Conservation (phyloP, 1,140 invertebrate species). For the Asobara japonica region DNA sequence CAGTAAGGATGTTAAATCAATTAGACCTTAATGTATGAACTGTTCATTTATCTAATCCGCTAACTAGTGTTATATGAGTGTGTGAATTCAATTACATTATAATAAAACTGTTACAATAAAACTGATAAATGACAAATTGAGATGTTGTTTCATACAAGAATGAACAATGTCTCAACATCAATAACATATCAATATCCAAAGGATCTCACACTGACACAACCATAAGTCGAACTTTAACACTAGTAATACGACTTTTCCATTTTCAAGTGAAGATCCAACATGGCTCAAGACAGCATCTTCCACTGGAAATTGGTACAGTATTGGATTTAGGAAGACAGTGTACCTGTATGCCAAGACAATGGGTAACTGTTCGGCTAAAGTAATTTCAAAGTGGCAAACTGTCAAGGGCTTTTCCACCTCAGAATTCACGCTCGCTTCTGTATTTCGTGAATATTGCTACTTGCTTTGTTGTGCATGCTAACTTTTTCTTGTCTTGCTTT, state of each 20-base stretch:
- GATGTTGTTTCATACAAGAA: no score
- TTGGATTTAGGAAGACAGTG: not conserved
- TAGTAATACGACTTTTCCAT: not conserved
- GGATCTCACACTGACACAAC: no score
- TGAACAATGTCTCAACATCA: no score
- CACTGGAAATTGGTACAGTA: not conserved
- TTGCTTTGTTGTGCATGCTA: constrained; percentile 22
- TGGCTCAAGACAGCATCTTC: not conserved
- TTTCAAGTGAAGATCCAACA: not conserved
- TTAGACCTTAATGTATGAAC: no score
- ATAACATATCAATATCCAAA: no score
- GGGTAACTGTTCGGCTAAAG: constrained; percentile 22
- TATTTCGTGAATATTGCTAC: constrained; percentile 24
- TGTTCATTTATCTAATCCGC: no score
- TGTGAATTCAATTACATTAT: no score
- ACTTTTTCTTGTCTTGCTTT: constrained; percentile 11
- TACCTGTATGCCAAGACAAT: not conserved
- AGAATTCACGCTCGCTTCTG: constrained; percentile 18
- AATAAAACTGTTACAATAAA: no score
- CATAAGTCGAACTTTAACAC: no score
- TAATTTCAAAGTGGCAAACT: constrained; percentile 28
- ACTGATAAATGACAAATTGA: no score
- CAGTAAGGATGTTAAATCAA: no score
- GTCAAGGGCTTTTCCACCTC: constrained; percentile 22
- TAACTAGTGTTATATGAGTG: no score